phyloP scores from a whole-genome alignment of 2,797 vertebrate species.

The Rachycentron canadum region DNA sequence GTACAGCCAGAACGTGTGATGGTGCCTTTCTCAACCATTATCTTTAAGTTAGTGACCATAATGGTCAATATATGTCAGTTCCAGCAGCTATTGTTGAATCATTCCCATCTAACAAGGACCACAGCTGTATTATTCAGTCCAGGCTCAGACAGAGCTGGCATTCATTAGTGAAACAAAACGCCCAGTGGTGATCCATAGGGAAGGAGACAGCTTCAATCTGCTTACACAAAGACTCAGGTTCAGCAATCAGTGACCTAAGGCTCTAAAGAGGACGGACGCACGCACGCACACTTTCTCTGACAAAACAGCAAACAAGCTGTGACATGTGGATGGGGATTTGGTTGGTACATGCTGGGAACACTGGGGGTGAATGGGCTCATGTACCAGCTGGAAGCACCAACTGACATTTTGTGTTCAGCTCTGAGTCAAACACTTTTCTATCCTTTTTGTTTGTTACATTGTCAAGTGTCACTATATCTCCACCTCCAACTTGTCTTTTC shows the following conservation, averaged over 20 bases:
- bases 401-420: slow-evolving; percentile 38
- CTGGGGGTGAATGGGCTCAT: slow-evolving; percentile 18
- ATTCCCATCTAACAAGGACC: slow-evolving; percentile 47
- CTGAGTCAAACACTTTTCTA: slow-evolving; percentile 12
- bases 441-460: neutral
- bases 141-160: slow-evolving; percentile 31
- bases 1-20: slow-evolving; percentile 4
- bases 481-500: neutral
- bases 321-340: slow-evolving; percentile 49
- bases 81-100: slow-evolving; percentile 67
- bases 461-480: neutral
- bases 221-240: slow-evolving; percentile 54
- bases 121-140: slow-evolving; percentile 47
- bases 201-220: slow-evolving; percentile 59
- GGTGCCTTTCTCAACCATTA: slow-evolving; percentile 23
- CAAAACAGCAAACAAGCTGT: slow-evolving; percentile 39
- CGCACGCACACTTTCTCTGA: slow-evolving; percentile 13
- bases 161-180: slow-evolving; percentile 26
- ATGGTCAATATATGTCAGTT: slow-evolving; percentile 56
- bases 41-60: slow-evolving; percentile 35
- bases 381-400: slow-evolving; percentile 48
- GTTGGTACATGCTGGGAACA: slow-evolving; percentile 25
- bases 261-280: slow-evolving; percentile 17
- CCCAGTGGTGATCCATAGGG: slow-evolving; percentile 74
- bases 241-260: slow-evolving; percentile 52